These are phyloP conservation scores for Oncorhynchus mykiss DNA, from an alignment of 2,113 vertebrate genomes.

Conservation along the genomic window DNA sequence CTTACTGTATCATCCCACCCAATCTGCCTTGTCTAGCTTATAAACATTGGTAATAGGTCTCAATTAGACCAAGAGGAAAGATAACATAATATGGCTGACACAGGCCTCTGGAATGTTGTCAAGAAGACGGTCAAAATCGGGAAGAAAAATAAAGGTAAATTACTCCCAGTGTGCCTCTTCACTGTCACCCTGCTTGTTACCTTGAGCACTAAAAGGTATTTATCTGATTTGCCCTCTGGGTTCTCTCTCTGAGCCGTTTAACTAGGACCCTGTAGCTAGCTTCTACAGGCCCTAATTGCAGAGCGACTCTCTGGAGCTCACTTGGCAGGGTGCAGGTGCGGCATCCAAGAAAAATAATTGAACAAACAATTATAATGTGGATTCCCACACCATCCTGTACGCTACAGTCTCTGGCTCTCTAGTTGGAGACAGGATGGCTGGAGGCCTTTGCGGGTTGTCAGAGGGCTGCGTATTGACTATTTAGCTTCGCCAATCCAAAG, in stretches of 20 bases:
- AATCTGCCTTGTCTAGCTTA: conserved; percentile 56
- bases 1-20: conserved; percentile 19
- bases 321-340: conserved; percentile 67
- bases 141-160: conserved; percentile 74
- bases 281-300: conserved; percentile 62
- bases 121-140: conserved; percentile 68
- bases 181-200: conserved; percentile 70
- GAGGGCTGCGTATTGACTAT: conserved; percentile 31
- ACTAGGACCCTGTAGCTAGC: conserved; percentile 44
- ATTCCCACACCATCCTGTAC: conserved; percentile 44
- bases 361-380: conserved; percentile 71
- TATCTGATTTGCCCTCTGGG: conserved; percentile 50
- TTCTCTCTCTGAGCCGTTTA: conserved; percentile 50
- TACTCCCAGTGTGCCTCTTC: conserved; percentile 72
- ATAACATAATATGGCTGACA: conserved; percentile 62
- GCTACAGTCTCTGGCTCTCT: too few relatives aligned
- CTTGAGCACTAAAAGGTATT: conserved; percentile 76
- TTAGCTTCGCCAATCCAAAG: conserved; percentile 35
- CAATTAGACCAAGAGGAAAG: conserved; percentile 60
- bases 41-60: conserved; percentile 68
- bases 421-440: conserved; percentile 25
- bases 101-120: conserved; percentile 67
- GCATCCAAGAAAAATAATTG: conserved; percentile 73
- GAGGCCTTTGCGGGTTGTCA: conserved; percentile 26
- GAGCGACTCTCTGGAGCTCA: conserved; percentile 57